phyloP scores from a whole-genome alignment of 2,888 invertebrate genomes.

The Galerucella calmariensis region DNA sequence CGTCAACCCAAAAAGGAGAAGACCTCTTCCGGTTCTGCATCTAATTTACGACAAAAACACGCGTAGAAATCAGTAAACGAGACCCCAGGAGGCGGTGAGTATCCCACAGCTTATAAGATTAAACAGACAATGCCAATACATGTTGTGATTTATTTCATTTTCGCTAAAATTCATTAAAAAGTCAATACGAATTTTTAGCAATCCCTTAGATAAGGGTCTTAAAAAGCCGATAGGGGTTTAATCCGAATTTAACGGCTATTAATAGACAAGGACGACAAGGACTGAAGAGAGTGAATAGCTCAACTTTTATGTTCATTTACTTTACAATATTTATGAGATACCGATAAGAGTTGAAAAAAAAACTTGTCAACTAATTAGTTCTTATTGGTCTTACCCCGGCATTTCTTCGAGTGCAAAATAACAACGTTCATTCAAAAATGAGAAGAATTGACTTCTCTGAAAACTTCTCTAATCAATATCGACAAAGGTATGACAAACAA shows the following conservation, averaged over 20 bases:
- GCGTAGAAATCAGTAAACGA: constrained; percentile 58
- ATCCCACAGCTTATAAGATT: constrained; percentile 39
- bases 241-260: background rate
- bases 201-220: constrained; percentile 21
- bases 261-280: background rate
- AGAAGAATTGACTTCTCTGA: constrained; percentile 26
- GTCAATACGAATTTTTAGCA: constrained; percentile 28
- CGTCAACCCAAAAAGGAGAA: constrained; percentile 59
- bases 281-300: background rate
- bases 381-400: constrained; percentile 25
- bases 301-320: background rate
- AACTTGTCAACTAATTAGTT: constrained; percentile 27
- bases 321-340: constrained; percentile 26
- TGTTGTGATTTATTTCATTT: constrained; percentile 39
- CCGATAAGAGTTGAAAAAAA: constrained; percentile 17
- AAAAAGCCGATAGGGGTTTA: background rate
- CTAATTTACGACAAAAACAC: constrained; percentile 62
- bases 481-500: constrained; percentile 51
- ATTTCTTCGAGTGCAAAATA: constrained; percentile 23
- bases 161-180: constrained; percentile 40
- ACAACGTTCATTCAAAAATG: constrained; percentile 31
- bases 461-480: constrained; percentile 32
- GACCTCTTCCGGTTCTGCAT: constrained; percentile 56
- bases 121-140: constrained; percentile 38
- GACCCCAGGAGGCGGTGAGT: constrained; percentile 52